Base-by-base conservation (phyloP, 2,113 vertebrate species). In the Chaetorhynchus papuensis region DNA sequence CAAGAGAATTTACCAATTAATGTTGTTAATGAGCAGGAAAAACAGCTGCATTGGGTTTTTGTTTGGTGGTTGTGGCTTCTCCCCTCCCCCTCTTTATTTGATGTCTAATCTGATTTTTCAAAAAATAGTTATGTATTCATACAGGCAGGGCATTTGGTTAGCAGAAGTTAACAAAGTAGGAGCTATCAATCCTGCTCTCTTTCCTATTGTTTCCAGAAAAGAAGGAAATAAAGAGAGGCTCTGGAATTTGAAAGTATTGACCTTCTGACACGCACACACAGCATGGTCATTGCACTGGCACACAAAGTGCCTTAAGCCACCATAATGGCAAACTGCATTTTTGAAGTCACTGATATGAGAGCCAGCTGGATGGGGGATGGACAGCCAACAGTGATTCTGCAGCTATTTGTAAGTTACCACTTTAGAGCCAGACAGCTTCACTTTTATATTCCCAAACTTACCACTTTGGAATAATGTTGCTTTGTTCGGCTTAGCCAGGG, bases 221-320 rank as follows among this genome's bases (percentile, higher is more conserved):
- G 91, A 97, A 96, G 97, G 96, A 95, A 95, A 97, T 96, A 95
- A 94, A 97, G 94, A 94, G 95, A 96, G 96, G 96, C 96, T 94
- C 93, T 74, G 92, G 97, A 97, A 97, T 98, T 97, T 92, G 83
- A 76, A 96, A 95, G 92, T 94, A 31, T 82, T 97, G 97, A 98
- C 97, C 97, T 97, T 96, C 93, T 98, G 97, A 98, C 96, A 96
- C 1, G 18, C 91, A 96, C 81, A 52, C 97, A 92, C 93, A 97
- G 97, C 97, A 85, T 92, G 97, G 92, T 94, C 84, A 83, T 94
- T 97, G 95, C 97, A 61, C 60, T 89, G 96, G 94, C 88, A 64
- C 97, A 97, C 89, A 97, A 96, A 97, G 94, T 94, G 97, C 97
- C 97, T 96, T 82, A 92, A 98, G 96, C 95, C 94, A 96, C 96